Conservation (phyloP, 2,113 vertebrate genomes). For the Tupaia chinensis region DNA sequence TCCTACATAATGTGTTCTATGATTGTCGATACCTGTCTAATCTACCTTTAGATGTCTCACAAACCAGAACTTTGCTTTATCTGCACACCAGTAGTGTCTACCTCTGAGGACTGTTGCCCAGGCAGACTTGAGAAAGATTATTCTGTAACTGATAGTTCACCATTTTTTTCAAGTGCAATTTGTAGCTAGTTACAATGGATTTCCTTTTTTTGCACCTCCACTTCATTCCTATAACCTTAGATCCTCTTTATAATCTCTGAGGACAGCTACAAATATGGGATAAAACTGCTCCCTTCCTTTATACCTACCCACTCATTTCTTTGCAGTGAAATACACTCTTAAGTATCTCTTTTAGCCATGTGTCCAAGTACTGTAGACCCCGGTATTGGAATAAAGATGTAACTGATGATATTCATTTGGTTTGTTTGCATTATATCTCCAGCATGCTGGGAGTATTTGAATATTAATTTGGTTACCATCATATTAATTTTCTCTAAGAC, state of each 20-base stretch:
- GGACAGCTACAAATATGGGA: fast-evolving
- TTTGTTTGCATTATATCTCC: not conserved
- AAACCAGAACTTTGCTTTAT: not conserved
- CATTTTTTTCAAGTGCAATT: not conserved
- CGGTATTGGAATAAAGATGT: not conserved
- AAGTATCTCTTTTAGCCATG: not conserved
- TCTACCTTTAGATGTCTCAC: not conserved
- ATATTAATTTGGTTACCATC: not conserved
- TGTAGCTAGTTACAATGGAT: not conserved
- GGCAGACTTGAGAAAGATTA: not conserved
- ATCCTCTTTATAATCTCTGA: not conserved
- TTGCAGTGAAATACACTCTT: not conserved
- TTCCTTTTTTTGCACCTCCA: not conserved
- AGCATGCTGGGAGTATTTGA: not conserved
- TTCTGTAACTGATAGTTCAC: not conserved
- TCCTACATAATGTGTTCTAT: fast-evolving
- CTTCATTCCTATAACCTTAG: no score
- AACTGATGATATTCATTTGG: not conserved
- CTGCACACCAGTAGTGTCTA: not conserved
- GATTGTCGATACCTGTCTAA: not conserved
- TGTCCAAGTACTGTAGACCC: no score
- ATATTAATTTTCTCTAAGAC: constrained; percentile 21
- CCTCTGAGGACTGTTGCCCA: not conserved
- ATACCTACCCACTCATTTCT: not conserved
- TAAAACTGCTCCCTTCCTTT: not conserved